Conservation (phyloP, 1,140 invertebrate genomes). For the Onthophagus taurus region DNA sequence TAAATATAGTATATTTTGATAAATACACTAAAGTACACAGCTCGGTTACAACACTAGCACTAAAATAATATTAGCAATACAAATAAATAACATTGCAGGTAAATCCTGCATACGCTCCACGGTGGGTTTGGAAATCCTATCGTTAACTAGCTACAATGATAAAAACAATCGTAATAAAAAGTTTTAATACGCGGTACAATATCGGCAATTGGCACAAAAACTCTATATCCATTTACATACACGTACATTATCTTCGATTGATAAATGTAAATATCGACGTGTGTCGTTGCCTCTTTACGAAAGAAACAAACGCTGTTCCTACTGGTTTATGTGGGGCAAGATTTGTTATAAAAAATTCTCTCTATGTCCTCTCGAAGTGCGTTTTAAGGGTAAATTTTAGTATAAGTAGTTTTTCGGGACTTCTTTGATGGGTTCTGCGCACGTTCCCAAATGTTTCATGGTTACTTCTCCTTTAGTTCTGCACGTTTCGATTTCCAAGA, state of each 20-base stretch:
- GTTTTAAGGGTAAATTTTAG: constrained; percentile 28
- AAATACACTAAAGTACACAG: constrained; percentile 9
- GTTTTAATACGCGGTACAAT: no score
- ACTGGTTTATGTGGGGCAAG: not conserved
- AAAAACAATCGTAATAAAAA: no score
- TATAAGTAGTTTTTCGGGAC: constrained; percentile 60
- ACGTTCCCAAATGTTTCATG: constrained; percentile 56
- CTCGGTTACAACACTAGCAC: constrained; percentile 3
- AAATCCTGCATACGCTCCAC: no score
- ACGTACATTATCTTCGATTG: not conserved
- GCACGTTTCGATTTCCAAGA: constrained; percentile 83
- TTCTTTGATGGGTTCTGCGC: constrained; percentile 56
- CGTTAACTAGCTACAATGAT: constrained; percentile 5
- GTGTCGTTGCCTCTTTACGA: not conserved
- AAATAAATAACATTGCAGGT: constrained; percentile 9
- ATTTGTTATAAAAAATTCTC: not conserved
- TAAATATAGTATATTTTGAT: no score
- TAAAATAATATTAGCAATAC: constrained; percentile 5
- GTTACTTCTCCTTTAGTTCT: constrained; percentile 59
- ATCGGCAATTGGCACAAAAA: constrained; percentile 11
- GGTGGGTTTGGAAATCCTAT: not conserved
- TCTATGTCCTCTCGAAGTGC: not conserved
- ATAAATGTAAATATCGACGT: not conserved
- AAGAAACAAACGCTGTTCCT: not conserved
- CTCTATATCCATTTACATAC: not conserved